phyloP scores from a whole-genome alignment of 2,113 vertebrate species.

The Regulus satrapa region DNA sequence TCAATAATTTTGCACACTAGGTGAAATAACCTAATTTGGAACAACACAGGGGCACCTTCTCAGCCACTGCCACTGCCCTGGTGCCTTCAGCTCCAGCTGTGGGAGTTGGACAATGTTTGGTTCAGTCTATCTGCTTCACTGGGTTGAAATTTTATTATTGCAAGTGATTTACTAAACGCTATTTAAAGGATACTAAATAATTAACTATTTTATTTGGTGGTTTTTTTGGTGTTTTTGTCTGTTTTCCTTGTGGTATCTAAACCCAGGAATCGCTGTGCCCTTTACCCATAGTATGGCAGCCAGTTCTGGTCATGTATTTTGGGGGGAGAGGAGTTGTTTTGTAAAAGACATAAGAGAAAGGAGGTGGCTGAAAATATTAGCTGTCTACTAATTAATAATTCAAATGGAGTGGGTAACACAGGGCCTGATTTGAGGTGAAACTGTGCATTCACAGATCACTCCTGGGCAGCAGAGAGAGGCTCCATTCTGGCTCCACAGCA shows the following conservation, averaged over 20 bases:
- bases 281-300: not conserved
- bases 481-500: accelerated
- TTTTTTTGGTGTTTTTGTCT: not conserved
- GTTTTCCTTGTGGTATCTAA: not conserved
- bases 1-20: not conserved
- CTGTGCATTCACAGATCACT: not conserved
- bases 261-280: not conserved
- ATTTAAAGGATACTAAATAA: not conserved
- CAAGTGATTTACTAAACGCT: not conserved
- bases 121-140: not conserved
- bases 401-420: not conserved
- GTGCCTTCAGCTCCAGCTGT: not conserved
- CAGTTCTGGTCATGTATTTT: not conserved
- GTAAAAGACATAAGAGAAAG: not conserved
- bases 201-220: not conserved
- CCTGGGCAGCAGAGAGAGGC: too few species aligned
- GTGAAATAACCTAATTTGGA: not conserved
- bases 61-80: accelerated
- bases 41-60: not conserved
- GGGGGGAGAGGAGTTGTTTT: not conserved
- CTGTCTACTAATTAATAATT: not conserved
- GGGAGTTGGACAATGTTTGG: too few species aligned
- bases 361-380: not conserved
- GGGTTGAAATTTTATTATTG: not conserved
- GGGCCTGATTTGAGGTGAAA: not conserved